phyloP scores from a whole-genome alignment of 1,140 invertebrate genomes.

The Agrypnia vestita region DNA sequence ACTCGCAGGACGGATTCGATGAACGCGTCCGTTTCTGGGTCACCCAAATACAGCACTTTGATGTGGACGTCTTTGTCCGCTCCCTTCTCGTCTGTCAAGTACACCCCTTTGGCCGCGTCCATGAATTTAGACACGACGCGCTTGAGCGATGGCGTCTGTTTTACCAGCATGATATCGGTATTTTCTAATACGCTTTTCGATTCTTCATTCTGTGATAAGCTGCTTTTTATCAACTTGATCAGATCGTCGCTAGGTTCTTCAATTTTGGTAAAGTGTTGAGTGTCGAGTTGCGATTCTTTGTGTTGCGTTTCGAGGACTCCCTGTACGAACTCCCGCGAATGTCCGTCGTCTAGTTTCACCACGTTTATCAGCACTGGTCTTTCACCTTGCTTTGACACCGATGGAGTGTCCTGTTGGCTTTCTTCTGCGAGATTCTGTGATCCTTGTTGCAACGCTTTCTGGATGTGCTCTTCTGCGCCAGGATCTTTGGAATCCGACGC shows the following conservation, averaged over 20 bases:
- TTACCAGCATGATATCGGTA: no score
- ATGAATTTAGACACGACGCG: no score
- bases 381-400: neutral
- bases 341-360: neutral
- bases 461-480: neutral
- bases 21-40: conserved; percentile 8
- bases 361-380: neutral
- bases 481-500: neutral
- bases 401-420: neutral
- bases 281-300: no score
- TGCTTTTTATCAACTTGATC: neutral
- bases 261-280: no score
- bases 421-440: neutral
- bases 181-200: no score
- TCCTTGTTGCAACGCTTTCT: neutral
- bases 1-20: neutral
- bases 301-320: no score
- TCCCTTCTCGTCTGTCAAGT: neutral
- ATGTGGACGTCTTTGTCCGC: neutral
- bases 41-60: neutral
- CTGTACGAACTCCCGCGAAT: neutral
- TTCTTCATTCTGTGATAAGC: no score
- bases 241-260: neutral
- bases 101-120: no score
- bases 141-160: no score